These are phyloP conservation scores for Chaetops frenatus DNA, from an alignment of 2,113 vertebrate genomes.

Conservation along the genomic window DNA sequence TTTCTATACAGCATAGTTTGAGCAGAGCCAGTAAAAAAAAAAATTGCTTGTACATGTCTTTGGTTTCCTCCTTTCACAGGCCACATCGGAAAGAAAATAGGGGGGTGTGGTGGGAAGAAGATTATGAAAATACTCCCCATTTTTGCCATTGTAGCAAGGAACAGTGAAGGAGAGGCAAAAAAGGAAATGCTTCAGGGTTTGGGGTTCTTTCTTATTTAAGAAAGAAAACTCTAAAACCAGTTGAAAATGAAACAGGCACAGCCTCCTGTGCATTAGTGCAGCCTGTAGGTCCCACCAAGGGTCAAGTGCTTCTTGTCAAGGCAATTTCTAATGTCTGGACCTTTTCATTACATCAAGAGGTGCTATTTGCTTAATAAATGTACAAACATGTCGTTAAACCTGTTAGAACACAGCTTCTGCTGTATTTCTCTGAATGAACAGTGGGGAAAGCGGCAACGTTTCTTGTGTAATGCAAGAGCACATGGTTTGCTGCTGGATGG, in stretches of 20 bases:
- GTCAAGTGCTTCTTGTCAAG: not conserved
- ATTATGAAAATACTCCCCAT: not conserved
- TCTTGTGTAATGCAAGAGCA: not conserved
- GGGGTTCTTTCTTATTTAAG: not conserved
- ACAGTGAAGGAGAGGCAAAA: not conserved
- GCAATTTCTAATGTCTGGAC: not conserved
- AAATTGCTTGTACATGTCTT: not conserved
- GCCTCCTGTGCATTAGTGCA: not conserved
- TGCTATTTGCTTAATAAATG: slow-evolving; percentile 31
- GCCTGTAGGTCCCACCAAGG: not conserved
- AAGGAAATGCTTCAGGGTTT: not conserved
- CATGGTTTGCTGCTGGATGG: not conserved
- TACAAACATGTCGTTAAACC: not conserved
- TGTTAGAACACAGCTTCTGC: slow-evolving; percentile 15
- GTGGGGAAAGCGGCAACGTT: not conserved
- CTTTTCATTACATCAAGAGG: not conserved
- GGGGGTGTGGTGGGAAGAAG: no score
- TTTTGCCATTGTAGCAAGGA: not conserved
- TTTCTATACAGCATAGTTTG: not conserved
- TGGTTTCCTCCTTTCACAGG: not conserved
- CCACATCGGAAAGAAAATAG: not conserved
- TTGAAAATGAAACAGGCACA: not conserved
- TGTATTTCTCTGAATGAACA: slow-evolving; percentile 31
- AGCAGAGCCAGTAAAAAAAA: not conserved
- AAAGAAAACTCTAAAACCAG: not conserved